Evolutionary conservation across 2,888 invertebrate species (phyloP).

Genomic region (Tenthredo scrophulariae): DNA sequence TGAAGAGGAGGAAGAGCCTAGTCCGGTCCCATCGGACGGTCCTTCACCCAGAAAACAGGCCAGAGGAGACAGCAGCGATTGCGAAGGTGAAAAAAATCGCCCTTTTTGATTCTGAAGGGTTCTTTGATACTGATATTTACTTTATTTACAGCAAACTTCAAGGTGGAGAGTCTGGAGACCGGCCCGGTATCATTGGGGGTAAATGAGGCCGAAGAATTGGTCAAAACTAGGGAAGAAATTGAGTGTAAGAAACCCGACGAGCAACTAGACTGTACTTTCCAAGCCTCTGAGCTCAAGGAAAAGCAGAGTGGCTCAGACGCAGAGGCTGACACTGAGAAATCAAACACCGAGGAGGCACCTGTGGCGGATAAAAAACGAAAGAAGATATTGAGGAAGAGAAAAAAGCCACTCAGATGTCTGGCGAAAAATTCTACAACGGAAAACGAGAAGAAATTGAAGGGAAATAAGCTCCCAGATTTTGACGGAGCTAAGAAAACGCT

Average conservation of each 20-base stretch:
- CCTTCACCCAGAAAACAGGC: constrained; percentile 84
- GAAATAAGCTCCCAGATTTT: neutral
- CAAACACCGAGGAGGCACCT: constrained; percentile 80
- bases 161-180: constrained; percentile 80
- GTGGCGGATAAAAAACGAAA: constrained; percentile 80
- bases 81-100: constrained; percentile 67
- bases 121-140: neutral
- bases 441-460: constrained; percentile 9
- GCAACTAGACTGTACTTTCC: constrained; percentile 23
- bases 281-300: constrained; percentile 51
- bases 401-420: constrained; percentile 79
- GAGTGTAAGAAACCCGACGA: constrained; percentile 38
- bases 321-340: constrained; percentile 78
- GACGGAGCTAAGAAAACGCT: neutral
- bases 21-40: constrained; percentile 77
- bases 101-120: neutral
- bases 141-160: constrained; percentile 77
- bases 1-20: constrained; percentile 75
- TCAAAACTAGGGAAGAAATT: constrained; percentile 76
- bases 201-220: constrained; percentile 78
- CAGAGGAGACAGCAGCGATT: constrained; percentile 76
- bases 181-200: constrained; percentile 76
- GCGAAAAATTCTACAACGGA: constrained; percentile 38
- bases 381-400: constrained; percentile 84
- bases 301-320: constrained; percentile 74